Evolutionary conservation across 1,140 invertebrate species (phyloP), one percentile per base, ranked within the genome.

Genomic region (Lucilia cuprina): DNA sequence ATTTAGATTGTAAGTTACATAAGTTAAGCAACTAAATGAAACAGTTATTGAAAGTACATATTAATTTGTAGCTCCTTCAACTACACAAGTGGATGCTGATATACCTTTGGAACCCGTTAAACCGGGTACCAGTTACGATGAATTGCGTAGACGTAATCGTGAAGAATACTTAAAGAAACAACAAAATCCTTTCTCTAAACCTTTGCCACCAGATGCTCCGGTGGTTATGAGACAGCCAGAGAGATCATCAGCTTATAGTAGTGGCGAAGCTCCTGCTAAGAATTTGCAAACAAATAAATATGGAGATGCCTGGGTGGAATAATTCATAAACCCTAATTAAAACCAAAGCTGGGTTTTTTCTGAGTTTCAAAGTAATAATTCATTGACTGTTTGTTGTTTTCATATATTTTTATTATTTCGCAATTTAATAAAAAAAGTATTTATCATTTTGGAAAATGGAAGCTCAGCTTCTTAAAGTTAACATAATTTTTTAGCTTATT

Each of bases 91-190:
- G n/a, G 89, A 91, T 65, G 86, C 88, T 0, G 88, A 91, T 7
- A 60, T 91, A 74, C 87, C 89, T 4, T 50, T 88, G 35, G 86
- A 88, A 49, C 83, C 88, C 12, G 87, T 87, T 10, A 91, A 91
- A 82, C 86, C 86, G 7, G 87, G 91, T 2, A 92, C 92, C 41
- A 92, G 92, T 74, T 94, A 94, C 87, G 94, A 94, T 83, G 93
- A 94, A 84, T 87, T 94, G 30, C 91, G 94, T 75, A 92, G 89
- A 47, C 91, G 91, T 86, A 94, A 94, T 89, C 89, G 94, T 7
- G 93, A 94, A 50, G 93, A 94, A 50, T 94, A 92, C 88, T 87
- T 92, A 49, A 92, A 92, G 83, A 91, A 90, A 84, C 86, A 87
- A 78, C 88, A 89, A 47, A 88, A 85, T 82, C 84, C 87, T 2